phyloP scores from a whole-genome alignment of 2,113 vertebrate genomes.

The Eulemur macaco region DNA sequence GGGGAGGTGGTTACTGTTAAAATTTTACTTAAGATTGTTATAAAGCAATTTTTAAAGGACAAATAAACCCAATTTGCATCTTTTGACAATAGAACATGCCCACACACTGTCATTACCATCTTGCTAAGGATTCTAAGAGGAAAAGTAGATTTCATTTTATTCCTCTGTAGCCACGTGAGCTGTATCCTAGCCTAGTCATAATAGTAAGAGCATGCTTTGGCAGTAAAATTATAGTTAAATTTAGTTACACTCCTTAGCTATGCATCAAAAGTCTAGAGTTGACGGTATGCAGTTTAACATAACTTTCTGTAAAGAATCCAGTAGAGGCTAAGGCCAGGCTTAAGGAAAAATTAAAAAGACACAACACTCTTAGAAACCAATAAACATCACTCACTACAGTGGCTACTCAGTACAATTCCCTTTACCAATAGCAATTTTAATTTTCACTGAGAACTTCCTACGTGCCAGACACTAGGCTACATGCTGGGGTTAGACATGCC shows the following conservation, averaged over 20 bases:
- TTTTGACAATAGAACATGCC: not conserved
- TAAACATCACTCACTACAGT: not conserved
- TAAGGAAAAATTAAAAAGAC: slow-evolving; percentile 1
- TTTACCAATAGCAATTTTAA: not conserved
- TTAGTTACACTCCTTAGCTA: slow-evolving; percentile 63
- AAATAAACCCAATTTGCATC: not conserved
- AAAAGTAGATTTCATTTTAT: not conserved
- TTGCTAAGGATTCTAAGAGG: not conserved
- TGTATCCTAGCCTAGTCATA: slow-evolving; percentile 40
- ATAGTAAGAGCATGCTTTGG: slow-evolving; percentile 14
- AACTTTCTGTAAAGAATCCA: slow-evolving; percentile 40
- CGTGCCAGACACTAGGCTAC: not conserved
- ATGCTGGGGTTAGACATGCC: too few relatives aligned
- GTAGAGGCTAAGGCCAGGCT: not conserved
- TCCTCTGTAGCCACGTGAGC: not conserved
- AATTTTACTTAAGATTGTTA: not conserved
- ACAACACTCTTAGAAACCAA: not conserved
- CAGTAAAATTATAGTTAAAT: slow-evolving; percentile 62
- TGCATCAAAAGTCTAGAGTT: slow-evolving; percentile 52
- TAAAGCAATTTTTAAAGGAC: not conserved
- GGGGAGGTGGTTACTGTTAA: not conserved
- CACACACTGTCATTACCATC: not conserved
- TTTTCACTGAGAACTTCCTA: not conserved
- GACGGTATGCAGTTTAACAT: not conserved
- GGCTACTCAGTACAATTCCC: not conserved